Base-by-base conservation (phyloP, 2,888 invertebrate species). In the Drosophila acutilabella region DNA sequence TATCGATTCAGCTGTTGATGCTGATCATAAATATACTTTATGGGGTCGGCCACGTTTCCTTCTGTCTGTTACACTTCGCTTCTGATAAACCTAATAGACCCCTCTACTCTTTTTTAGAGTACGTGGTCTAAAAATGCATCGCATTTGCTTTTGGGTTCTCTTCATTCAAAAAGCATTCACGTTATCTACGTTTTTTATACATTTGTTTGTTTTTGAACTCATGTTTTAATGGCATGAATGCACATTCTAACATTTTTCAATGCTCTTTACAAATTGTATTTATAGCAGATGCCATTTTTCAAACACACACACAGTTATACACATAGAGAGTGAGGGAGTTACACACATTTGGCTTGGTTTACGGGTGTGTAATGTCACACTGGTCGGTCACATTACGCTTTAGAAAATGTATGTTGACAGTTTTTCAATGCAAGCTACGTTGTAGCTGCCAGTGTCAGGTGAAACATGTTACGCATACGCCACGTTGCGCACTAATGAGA, bases 381-480 rank as follows among this genome's bases (percentile, higher is more conserved):
- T 79, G 80, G 82, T 71, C 62, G 73, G 47, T 54, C 57, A 68
- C 65, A 82, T 71, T 69, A 68, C 62, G 80, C 68, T 67, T 82
- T 88, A 66, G 61, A 71, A 30, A 82, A 76, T 82, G 80, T 71
- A 80, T 86, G 88, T 68, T 82, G 82, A 85, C 83, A 80, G 68
- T 56, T 64, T 86, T 80, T 68, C 78, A 71, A 74, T 78, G 79
- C 75, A 47, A 23, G 42, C 66, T 51, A 16, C 53, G 48, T 52
- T 60, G 57, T 44, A 20, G 51, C 54, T n/a, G 62, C 47, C 36
- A 70, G 84, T 81, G 81, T 61, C 75, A 87, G 88, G 83, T 82
- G 74, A 65, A 76, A 64, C 71, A 72, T 69, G 84, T 86, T 78
- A 87, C 89, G 81, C 89, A 88, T 88, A 88, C 84, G 85, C 79